Evolutionary conservation across 2,888 invertebrate genomes (phyloP), one percentile per base, ranked within the genome.

Genomic region (Eueremaeus valkanovi): DNA sequence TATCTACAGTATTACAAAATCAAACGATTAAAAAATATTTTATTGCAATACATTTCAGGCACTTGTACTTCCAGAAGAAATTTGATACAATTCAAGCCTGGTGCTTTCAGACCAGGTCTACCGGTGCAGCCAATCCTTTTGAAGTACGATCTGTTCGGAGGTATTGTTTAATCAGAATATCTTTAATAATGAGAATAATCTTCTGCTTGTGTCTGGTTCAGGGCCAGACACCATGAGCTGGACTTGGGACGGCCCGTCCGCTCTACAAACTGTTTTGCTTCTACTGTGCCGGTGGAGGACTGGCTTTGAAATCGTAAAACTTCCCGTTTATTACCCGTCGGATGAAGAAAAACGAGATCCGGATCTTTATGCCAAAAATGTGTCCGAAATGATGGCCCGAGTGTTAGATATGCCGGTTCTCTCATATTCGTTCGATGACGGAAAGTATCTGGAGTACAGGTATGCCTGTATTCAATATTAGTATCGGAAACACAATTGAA

Each of bases 91-190:
- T 82, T 81, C 76, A 82, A 82, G 75, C 73, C 79, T 18, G 95
- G 96, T 55, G 96, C 95, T 16, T 97, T 97, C 85, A 92, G 92
- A 84, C 95, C 95, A 0, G 95, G 95, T 0, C 93, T 95, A 18
- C 95, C 97, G 0, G 91, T 97, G 1, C 97, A 97, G 83, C 96
- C 96, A 0, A 94, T 97, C 18, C 89, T 93, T 81, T 89, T 97
- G 77, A 87, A 91, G 75, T 97, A 95, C 83, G 93, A 81, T 81
- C 80, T 68, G 29, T 74, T 0, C 36, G 61, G 40, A 55, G 73
- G 63, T 63, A 63, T 33, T 51, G 5, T 21, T 51, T 16, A 73
- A 45, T 40, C n/a, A 45, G 21, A n/a, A n/a, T n/a, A n/a, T n/a
- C n/a, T n/a, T n/a, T n/a, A n/a, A n/a, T n/a, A n/a, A n/a, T n/a